Evolutionary conservation across 2,797 vertebrate genomes (phyloP).

Genomic region (Vespertilio murinus): DNA sequence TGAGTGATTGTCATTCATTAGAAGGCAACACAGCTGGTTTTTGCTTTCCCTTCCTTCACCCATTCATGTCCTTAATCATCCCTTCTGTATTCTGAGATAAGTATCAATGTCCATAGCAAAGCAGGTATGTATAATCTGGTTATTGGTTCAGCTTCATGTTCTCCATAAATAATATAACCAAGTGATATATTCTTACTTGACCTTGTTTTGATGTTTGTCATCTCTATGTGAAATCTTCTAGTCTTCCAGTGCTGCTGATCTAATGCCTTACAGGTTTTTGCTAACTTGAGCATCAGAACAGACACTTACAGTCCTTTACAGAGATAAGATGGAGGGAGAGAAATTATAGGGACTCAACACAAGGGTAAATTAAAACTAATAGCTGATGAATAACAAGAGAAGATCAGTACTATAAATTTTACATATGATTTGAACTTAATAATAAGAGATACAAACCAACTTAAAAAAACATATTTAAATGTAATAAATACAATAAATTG

Average conservation of each 20-base stretch:
- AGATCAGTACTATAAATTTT: not conserved
- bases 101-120: not conserved
- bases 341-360: not conserved
- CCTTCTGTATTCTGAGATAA: not conserved
- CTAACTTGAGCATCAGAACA: not conserved
- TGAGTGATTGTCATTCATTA: not conserved
- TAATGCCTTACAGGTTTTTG: not conserved
- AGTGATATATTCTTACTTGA: not conserved
- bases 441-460: not conserved
- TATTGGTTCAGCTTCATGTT: not conserved
- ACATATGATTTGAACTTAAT: not conserved
- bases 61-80: not conserved
- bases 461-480: not conserved
- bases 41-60: not conserved
- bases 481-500: not conserved
- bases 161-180: not conserved
- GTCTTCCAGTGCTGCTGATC: not conserved
- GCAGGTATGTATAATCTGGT: not conserved
- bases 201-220: not conserved
- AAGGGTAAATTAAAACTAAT: not conserved
- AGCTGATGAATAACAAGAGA: not conserved
- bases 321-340: not conserved
- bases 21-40: not conserved
- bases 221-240: not conserved
- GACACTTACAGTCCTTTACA: not conserved